Evolutionary conservation across 2,888 invertebrate species (phyloP).

Genomic region (Frankliniella fusca): DNA sequence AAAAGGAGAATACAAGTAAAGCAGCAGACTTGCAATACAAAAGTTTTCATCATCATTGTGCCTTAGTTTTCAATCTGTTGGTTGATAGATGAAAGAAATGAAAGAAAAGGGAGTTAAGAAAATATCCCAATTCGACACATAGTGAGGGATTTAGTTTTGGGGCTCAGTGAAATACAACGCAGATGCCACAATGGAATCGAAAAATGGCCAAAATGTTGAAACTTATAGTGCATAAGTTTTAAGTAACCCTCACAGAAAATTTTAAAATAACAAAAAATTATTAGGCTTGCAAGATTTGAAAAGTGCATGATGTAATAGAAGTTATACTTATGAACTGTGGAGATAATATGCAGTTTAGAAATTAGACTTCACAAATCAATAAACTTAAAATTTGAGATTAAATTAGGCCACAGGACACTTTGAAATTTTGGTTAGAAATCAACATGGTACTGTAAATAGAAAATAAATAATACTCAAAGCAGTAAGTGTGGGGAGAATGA

Average conservation of each 20-base stretch:
- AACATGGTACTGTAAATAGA: too few species aligned
- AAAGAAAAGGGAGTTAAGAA: too few species aligned
- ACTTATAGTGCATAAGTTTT: background rate
- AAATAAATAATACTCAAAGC: too few species aligned
- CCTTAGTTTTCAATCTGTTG: too few species aligned
- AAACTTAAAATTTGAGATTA: background rate
- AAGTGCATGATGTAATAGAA: too few species aligned
- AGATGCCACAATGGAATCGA: background rate
- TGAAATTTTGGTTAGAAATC: background rate
- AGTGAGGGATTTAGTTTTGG: background rate
- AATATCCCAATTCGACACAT: too few species aligned
- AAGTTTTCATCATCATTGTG: background rate
- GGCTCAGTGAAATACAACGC: background rate
- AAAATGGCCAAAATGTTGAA: background rate
- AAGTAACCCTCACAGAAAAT: background rate
- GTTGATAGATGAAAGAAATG: too few species aligned
- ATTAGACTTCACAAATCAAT: too few species aligned
- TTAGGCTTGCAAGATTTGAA: slow-evolving; percentile 1
- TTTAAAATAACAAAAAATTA: background rate
- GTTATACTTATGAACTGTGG: too few species aligned
- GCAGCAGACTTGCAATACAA: background rate
- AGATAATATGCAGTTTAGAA: too few species aligned
- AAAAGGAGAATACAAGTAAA: background rate
- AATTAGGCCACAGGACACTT: background rate
- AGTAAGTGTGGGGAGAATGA: too few species aligned